These are phyloP conservation scores for Struthio camelus DNA, from an alignment of 2,113 vertebrate genomes.

Conservation along the genomic window DNA sequence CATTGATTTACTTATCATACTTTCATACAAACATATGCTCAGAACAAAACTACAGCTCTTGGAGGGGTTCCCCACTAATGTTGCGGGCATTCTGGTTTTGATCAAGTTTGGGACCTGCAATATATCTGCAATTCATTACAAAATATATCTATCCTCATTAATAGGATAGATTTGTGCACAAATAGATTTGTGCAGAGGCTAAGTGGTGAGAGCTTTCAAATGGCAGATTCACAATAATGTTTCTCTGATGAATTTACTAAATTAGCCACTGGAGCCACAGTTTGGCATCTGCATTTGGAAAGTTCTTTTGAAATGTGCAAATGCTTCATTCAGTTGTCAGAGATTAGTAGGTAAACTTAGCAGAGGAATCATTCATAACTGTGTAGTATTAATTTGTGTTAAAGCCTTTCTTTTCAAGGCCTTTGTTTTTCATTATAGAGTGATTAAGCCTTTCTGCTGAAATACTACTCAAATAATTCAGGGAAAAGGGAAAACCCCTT, in stretches of 20 bases:
- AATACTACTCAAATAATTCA: conserved; percentile 7
- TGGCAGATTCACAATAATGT: not conserved
- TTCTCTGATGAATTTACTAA: not conserved
- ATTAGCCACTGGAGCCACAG: not conserved
- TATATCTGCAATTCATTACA: no score
- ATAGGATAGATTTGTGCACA: not conserved
- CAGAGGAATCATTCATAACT: not conserved
- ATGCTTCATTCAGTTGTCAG: not conserved
- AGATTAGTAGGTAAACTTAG: not conserved
- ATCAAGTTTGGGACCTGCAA: not conserved
- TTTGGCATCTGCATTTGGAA: not conserved
- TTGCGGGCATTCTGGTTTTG: not conserved
- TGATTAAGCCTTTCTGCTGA: conserved; percentile 23
- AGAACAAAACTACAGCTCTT: not conserved
- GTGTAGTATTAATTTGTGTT: not conserved
- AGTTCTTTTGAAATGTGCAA: not conserved
- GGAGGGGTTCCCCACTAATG: fast-evolving
- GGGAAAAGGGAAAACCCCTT: not conserved
- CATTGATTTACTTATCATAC: not conserved
- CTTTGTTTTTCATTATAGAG: not conserved
- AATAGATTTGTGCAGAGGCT: not conserved
- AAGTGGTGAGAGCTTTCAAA: not conserved
- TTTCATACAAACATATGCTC: not conserved
- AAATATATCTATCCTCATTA: not conserved
- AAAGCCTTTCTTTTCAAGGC: not conserved